Conservation (phyloP, 2,888 invertebrate genomes). For the Sphinx pinastri region DNA sequence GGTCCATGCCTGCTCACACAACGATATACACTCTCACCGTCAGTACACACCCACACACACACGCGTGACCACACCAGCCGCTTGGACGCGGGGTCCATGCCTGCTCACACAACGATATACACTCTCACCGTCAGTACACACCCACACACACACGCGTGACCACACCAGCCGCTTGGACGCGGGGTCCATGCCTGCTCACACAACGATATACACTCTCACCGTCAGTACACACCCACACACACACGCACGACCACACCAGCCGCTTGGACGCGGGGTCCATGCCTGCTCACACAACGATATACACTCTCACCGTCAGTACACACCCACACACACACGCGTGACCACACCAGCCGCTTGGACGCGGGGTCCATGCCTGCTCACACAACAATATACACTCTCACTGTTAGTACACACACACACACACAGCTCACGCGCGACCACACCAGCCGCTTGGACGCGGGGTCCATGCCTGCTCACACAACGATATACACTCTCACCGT, state of each 20-base stretch:
- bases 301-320: too few relatives aligned
- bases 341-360: slow-evolving; percentile 92
- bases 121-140: too few relatives aligned
- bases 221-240: background rate
- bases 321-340: slow-evolving; percentile 78
- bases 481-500: background rate
- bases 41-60: slow-evolving; percentile 55
- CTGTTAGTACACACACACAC: background rate
- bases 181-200: too few relatives aligned
- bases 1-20: too few relatives aligned
- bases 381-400: background rate
- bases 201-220: background rate
- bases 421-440: background rate
- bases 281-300: background rate
- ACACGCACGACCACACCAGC: background rate
- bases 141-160: too few relatives aligned
- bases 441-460: background rate
- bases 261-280: slow-evolving; percentile 6
- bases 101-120: slow-evolving; percentile 53
- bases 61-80: slow-evolving; percentile 92
- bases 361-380: slow-evolving; percentile 90
- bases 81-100: slow-evolving; percentile 92
- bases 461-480: slow-evolving; percentile 7
- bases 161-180: too few relatives aligned
- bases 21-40: background rate